A percentile compares a stretch with the other conserved stretches of the same genome.
Conservation (phyloP, 1,140 invertebrate genomes). For the Papilio helenus region DNA sequence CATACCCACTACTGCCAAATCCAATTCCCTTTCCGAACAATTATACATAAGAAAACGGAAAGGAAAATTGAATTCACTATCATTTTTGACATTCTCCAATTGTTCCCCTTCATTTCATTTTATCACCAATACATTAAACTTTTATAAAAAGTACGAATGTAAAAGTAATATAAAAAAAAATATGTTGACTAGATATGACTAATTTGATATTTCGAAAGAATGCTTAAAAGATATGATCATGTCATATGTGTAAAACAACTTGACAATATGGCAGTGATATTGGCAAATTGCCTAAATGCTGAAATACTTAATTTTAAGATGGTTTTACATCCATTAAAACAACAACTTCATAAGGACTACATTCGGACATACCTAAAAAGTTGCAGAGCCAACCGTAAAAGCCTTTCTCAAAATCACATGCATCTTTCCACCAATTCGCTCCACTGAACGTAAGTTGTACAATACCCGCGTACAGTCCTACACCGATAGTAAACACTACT, state of each 20-base stretch:
- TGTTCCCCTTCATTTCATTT: conserved; percentile 38
- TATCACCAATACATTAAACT: conserved; percentile 36
- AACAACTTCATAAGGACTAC: conserved; percentile 87
- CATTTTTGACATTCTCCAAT: conserved; percentile 34
- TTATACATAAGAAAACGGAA: too few relatives aligned
- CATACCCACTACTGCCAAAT: too few relatives aligned
- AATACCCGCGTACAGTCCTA: conserved; percentile 87
- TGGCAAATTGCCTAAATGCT: conserved; percentile 26
- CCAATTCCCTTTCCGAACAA: too few relatives aligned
- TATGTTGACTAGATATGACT: conserved; percentile 39
- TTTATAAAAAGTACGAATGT: conserved; percentile 5
- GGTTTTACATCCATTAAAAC: conserved; percentile 80
- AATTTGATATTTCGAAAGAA: conserved; percentile 30
- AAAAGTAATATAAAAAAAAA: conserved; percentile 25
- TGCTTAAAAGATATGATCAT: conserved; percentile 18
- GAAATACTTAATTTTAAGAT: conserved; percentile 42
- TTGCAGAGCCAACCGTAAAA: conserved; percentile 91
- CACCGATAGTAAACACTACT: conserved; percentile 85
- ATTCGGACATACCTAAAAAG: conserved; percentile 86
- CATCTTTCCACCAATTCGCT: conserved; percentile 87
- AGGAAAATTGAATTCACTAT: neutral
- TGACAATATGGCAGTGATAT: conserved; percentile 48
- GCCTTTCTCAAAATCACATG: conserved; percentile 90
- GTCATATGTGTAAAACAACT: neutral
- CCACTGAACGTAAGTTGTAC: conserved; percentile 88